Evolutionary conservation across 2,113 vertebrate species (phyloP).

Genomic region (Bubo blakistoni): DNA sequence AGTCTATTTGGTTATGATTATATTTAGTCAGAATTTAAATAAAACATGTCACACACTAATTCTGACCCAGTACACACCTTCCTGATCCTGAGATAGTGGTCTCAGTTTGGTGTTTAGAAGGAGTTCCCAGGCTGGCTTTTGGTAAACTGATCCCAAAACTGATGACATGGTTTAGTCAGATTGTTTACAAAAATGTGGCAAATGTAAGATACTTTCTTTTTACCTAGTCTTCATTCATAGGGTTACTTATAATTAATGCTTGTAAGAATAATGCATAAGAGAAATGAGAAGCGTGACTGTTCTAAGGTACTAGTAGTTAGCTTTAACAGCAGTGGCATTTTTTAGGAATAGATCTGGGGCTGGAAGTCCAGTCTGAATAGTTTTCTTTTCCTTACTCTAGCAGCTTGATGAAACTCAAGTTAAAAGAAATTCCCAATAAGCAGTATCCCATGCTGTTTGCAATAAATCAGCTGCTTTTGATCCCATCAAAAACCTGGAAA

Average conservation of each 20-base stretch:
- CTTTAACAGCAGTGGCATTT: neutral
- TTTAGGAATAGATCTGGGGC: neutral
- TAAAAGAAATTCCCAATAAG: conserved; percentile 16
- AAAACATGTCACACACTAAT: neutral
- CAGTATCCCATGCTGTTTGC: neutral
- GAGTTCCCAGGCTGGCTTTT: neutral
- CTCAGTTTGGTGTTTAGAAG: neutral
- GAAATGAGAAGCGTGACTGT: neutral
- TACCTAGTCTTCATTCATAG: neutral
- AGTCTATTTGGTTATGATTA: neutral
- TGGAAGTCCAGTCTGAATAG: conserved; percentile 23
- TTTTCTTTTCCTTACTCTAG: neutral
- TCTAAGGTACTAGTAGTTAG: neutral
- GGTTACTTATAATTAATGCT: neutral
- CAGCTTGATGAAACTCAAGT: neutral
- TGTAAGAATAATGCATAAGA: neutral
- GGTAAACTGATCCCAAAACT: neutral
- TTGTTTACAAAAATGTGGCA: neutral
- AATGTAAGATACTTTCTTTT: neutral
- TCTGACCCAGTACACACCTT: neutral
- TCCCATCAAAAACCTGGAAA: conserved; percentile 10
- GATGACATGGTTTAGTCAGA: neutral
- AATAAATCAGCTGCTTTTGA: conserved; percentile 37
- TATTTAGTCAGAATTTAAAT: neutral
- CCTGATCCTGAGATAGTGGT: neutral